Conservation (phyloP, 2,113 vertebrate genomes). For the Aphelocoma coerulescens region DNA sequence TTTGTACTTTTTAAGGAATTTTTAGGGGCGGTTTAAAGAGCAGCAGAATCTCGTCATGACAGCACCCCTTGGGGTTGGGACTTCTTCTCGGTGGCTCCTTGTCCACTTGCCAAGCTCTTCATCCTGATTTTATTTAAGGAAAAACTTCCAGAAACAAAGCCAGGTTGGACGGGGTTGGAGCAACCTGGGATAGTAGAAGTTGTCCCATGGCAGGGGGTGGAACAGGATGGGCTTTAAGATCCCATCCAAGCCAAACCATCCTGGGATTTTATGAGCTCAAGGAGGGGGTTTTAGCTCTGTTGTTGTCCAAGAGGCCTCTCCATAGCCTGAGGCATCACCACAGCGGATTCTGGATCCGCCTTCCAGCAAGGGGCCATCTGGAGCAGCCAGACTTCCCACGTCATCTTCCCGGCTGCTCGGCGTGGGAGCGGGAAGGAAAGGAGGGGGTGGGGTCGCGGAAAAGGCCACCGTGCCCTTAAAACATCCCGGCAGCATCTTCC, state of each 20-base stretch:
- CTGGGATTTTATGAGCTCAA: not conserved
- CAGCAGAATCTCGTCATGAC: fast-evolving
- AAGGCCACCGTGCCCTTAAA: not conserved
- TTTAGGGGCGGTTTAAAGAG: not conserved
- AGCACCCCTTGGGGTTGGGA: not conserved
- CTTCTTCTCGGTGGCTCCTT: not conserved
- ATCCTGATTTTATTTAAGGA: not conserved
- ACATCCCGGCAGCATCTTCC: not conserved
- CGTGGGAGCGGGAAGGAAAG: not conserved
- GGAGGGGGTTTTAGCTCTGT: not conserved
- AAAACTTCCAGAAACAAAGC: not conserved
- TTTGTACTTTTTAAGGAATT: not conserved
- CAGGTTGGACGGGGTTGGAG: not conserved
- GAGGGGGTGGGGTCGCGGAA: not conserved
- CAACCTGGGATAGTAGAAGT: not conserved
- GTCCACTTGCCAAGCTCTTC: not conserved
- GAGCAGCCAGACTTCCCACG: not conserved
- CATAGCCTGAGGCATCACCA: not conserved
- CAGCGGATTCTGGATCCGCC: not conserved
- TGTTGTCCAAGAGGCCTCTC: not conserved
- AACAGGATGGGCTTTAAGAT: not conserved
- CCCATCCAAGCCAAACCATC: not conserved
- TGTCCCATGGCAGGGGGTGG: not conserved
- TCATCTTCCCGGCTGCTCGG: not conserved
- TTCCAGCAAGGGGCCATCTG: not conserved